Base-by-base conservation (phyloP, 1,140 invertebrate genomes). In the Orchestia grillus region DNA sequence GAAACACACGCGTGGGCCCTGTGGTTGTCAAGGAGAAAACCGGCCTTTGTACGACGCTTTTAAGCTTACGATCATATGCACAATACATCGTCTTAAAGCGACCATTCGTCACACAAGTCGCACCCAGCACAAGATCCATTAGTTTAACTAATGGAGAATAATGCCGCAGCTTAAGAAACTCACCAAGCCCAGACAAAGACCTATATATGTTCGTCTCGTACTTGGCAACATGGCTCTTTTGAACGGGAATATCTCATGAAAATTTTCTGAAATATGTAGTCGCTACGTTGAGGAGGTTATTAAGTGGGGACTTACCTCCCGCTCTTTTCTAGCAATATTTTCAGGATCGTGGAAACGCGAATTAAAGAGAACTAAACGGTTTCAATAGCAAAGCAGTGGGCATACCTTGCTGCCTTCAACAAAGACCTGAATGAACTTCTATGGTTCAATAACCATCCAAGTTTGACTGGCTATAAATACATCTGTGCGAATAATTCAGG, bases 71-170 rank as follows among this genome's bases (percentile, higher is more conserved):
- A 90, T 90, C 88, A 90, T 42, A 44, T 41, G 88, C 15, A n/a
- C n/a, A n/a, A n/a, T n/a, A 90, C 88, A 42, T 90, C 11, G 43
- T 90, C n/a, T 90, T 8, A 94, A 44, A 44, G 41, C 92, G 0
- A 47, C 36, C 92, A 94, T 94, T 45, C 6, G 43, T 94, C 92
- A 45, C 92, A 44, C 92, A 94, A 94, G 44, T 94, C 44, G 44
- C 92, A 6, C 40, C 44, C 92, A 94, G 47, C 47, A 47, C 15
- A 94, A 94, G 44, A 40, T 94, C 92, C 92, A 94, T 94, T 94
- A 45, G 92, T 44, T 94, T 47, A 45, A 45, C 92, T 94, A 47
- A 94, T 94, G 92, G 92, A 94, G 92, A 28, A 45, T 45, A 94
- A 94, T 94, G 43, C 92, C 43, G 15, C 36, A 94, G 36, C 92